phyloP scores from a whole-genome alignment of 2,888 invertebrate species.

The Leptinotarsa peninsularis region DNA sequence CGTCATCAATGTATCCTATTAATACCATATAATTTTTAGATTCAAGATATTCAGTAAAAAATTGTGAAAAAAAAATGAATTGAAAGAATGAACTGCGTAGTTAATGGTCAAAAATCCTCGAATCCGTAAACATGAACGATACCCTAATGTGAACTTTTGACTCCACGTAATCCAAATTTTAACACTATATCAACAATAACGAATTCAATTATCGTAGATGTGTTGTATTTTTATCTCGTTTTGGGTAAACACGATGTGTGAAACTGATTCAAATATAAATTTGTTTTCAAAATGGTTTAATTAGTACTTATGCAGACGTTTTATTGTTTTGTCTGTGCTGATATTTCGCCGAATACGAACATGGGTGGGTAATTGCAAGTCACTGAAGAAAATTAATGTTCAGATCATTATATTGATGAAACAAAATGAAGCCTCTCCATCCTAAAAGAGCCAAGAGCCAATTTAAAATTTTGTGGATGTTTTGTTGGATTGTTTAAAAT shows the following conservation, averaged over 20 bases:
- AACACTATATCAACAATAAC: conserved; percentile 1
- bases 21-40: background rate
- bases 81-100: background rate
- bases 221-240: conserved; percentile 13
- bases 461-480: too few species aligned
- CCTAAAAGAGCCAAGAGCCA: too few species aligned
- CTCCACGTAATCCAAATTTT: conserved; percentile 12
- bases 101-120: background rate
- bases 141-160: conserved; percentile 5
- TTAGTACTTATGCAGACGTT: background rate
- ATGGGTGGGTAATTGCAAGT: too few species aligned
- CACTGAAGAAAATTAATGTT: too few species aligned
- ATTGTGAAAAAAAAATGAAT: background rate
- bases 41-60: background rate
- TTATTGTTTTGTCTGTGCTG: conserved; percentile 3
- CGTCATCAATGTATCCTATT: too few species aligned
- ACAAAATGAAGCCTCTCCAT: too few species aligned
- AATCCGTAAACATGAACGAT: conserved; percentile 7
- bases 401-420: too few species aligned
- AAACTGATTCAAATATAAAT: background rate
- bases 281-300: conserved; percentile 1
- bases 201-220: conserved; percentile 10
- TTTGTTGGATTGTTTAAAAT: too few species aligned
- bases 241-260: conserved; percentile 11
- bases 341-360: background rate